Evolutionary conservation across 2,888 invertebrate species (phyloP).

Genomic region (Poecilobothrus nobilitatus): DNA sequence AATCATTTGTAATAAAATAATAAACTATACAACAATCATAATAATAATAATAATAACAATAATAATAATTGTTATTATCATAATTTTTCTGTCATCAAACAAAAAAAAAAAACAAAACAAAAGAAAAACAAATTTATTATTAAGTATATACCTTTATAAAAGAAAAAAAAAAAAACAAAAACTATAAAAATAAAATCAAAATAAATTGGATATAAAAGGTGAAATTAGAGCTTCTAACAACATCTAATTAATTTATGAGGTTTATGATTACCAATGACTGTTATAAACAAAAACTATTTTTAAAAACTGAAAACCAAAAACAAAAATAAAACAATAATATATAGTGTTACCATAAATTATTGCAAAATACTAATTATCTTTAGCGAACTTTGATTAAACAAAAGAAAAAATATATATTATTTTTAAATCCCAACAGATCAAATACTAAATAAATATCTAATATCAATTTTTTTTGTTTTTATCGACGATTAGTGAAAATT

Average conservation of each 20-base stretch:
- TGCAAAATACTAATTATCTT: too few species aligned
- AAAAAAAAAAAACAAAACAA: not conserved
- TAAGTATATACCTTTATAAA: too few species aligned
- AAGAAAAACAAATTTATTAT: too few species aligned
- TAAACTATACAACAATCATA: not conserved
- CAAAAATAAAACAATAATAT: too few species aligned
- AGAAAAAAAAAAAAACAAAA: not conserved
- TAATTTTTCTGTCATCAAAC: constrained; percentile 2
- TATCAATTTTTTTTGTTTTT: too few species aligned
- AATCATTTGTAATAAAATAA: not conserved
- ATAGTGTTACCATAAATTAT: too few species aligned
- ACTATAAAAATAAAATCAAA: not conserved
- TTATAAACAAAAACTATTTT: not conserved
- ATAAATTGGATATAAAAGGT: constrained; percentile 6
- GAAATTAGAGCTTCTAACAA: constrained; percentile 6
- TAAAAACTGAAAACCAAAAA: not conserved
- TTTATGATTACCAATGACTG: constrained; percentile 2
- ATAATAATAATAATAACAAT: not conserved
- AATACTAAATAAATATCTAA: too few species aligned
- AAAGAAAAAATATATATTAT: too few species aligned
- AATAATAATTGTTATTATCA: not conserved
- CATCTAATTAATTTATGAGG: constrained; percentile 4
- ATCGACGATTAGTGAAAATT: too few species aligned
- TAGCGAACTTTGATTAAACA: too few species aligned
- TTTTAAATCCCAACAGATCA: too few species aligned